phyloP scores from a whole-genome alignment of 53 echinoderm and acorn worm genomes.

The Echinometra lucunter region DNA sequence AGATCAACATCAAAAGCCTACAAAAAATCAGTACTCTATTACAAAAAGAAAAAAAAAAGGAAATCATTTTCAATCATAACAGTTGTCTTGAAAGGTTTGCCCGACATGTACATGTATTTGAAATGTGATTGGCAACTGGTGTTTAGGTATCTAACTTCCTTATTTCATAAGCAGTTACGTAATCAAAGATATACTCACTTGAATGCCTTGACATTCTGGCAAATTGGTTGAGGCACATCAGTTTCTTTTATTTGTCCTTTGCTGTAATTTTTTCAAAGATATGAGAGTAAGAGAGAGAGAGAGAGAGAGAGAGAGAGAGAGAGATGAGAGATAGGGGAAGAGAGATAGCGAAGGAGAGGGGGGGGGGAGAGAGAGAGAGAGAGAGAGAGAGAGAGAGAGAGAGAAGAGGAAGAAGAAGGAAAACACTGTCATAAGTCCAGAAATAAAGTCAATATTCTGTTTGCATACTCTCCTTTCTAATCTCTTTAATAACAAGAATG shows the following conservation, averaged over 20 bases:
- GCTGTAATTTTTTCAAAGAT: not conserved
- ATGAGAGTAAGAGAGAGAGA: not conserved
- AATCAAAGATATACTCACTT: constrained; percentile 81
- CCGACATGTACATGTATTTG: too few species aligned
- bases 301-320: not conserved
- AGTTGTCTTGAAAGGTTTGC: too few species aligned
- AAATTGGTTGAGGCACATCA: constrained; percentile 58
- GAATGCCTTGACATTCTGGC: constrained; percentile 77
- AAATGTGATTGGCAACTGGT: too few species aligned
- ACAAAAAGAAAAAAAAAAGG: too few species aligned
- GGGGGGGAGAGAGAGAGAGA: not conserved
- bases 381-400: not conserved
- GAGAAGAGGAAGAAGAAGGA: not conserved
- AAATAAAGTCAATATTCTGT: not conserved
- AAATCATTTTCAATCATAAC: too few species aligned
- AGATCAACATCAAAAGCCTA: too few species aligned
- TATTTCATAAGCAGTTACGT: not conserved
- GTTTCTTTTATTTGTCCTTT: constrained; percentile 66
- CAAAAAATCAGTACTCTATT: too few species aligned
- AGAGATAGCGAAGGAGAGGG: not conserved
- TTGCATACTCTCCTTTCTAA: not conserved
- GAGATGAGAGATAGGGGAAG: not conserved
- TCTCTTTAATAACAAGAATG: not conserved
- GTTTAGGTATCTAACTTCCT: too few species aligned
- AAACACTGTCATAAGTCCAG: too few species aligned